Percentiles rank a stretch among this genome's conserved stretches.
These are phyloP conservation scores for Trematocara variabile DNA, from an alignment of 2,113 vertebrate species.

Conservation along the genomic window DNA sequence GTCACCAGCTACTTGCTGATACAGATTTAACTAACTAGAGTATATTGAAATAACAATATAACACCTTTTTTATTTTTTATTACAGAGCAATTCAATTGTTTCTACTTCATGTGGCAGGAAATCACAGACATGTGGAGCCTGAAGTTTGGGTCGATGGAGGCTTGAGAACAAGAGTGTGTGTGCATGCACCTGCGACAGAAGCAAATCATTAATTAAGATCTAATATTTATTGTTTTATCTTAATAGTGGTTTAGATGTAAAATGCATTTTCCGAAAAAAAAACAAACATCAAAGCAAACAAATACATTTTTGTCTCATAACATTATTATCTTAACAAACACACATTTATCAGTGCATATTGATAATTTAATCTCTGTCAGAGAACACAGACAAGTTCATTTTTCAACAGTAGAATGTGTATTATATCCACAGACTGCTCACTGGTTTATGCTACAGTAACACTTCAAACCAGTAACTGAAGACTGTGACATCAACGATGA, in stretches of 20 bases:
- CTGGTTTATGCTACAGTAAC: neutral
- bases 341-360: neutral
- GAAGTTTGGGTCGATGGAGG: neutral
- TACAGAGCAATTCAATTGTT: neutral
- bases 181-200: neutral
- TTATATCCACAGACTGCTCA: neutral
- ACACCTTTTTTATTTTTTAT: neutral
- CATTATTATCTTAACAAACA: neutral
- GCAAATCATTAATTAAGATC: neutral
- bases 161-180: neutral
- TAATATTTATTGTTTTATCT: neutral
- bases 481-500: neutral
- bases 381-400: accelerated
- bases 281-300: neutral
- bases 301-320: neutral
- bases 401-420: neutral
- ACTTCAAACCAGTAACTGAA: neutral
- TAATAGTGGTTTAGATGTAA: neutral
- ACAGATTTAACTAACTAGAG: accelerated
- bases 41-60: neutral
- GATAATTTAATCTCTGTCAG: neutral
- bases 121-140: neutral
- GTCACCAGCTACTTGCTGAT: neutral
- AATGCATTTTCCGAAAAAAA: accelerated
- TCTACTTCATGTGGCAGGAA: neutral